Evolutionary conservation across 1,140 invertebrate genomes (phyloP), one percentile per base, ranked within the genome.

Genomic region (Anagrus nilaparvatae): DNA sequence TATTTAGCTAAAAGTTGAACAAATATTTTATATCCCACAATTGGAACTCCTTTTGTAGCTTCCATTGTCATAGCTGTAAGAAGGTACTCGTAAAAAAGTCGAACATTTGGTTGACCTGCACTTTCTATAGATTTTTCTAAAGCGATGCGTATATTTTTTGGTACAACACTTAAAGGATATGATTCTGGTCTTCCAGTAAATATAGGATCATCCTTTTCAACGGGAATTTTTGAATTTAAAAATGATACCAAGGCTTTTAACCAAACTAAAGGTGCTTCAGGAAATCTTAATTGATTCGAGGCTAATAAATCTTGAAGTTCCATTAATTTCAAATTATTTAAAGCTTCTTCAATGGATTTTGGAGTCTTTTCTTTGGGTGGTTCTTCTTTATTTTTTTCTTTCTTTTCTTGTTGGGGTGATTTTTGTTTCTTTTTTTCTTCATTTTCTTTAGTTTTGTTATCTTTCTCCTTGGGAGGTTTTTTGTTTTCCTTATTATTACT

Each of bases 21-120:
- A 33, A 81, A 68, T 33, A 85, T 66, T 61, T 82, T 82, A 49
- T 82, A 77, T 4, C 82, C 83, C 27, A 77, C 60, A 17, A 78
- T 75, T 23, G 73, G 63, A 40, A 58, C 58, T 41, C 70, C 74
- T 69, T 77, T 79, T 28, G 67, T 72, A 70, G 81, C 76, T 50
- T 80, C 76, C 52, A 73, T 78, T 7, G 75, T 75, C 67, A 82
- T 73, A 6, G 74, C 65, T 7, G 73, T 74, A 5, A 82, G 63
- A 31, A 74, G 74, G 21, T 73, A 72, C 58, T 80, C 78, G 51
- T 75, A 81, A 59, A 81, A 82, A 23, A 76, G 49, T 55, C 77
- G 73, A 30, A 63, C 50, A 48, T 74, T 75, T 25, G 68, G 65
- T 43, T 71, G 62, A 3, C 74, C 75, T 12, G 73, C 72, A 48